These are phyloP conservation scores for Semotilus atromaculatus DNA, from an alignment of 2,797 vertebrate genomes.

Conservation along the genomic window DNA sequence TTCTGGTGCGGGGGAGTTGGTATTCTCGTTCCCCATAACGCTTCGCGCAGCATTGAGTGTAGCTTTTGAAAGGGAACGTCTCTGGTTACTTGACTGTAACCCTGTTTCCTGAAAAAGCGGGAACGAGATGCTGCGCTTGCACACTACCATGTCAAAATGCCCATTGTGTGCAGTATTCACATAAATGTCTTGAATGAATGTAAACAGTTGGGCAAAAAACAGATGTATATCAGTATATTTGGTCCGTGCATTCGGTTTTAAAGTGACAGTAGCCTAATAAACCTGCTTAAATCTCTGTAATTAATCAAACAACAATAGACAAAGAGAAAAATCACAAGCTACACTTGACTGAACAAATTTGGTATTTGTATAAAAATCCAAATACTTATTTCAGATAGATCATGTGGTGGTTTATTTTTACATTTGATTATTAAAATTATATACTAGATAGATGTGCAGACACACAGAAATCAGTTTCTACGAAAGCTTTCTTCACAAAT, in stretches of 20 bases:
- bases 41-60: too few species aligned
- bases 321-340: background rate
- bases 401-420: too few species aligned
- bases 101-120: too few species aligned
- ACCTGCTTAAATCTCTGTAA: too few species aligned
- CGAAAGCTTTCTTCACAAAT: background rate
- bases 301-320: background rate
- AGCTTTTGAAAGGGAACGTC: too few species aligned
- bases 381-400: background rate
- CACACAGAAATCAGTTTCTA: background rate
- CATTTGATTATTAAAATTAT: too few species aligned
- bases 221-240: background rate
- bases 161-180: background rate
- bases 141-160: background rate
- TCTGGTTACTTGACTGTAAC: too few species aligned
- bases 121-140: too few species aligned
- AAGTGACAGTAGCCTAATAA: background rate
- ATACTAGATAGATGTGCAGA: too few species aligned
- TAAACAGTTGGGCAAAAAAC: background rate
- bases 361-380: background rate
- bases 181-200: background rate
- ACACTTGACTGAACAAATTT: background rate
- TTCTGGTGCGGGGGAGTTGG: too few species aligned
- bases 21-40: too few species aligned
- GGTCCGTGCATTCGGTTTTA: background rate